Evolutionary conservation across 2,888 invertebrate genomes (phyloP), one percentile per base, ranked within the genome.

Genomic region (Argyra leucocephala): DNA sequence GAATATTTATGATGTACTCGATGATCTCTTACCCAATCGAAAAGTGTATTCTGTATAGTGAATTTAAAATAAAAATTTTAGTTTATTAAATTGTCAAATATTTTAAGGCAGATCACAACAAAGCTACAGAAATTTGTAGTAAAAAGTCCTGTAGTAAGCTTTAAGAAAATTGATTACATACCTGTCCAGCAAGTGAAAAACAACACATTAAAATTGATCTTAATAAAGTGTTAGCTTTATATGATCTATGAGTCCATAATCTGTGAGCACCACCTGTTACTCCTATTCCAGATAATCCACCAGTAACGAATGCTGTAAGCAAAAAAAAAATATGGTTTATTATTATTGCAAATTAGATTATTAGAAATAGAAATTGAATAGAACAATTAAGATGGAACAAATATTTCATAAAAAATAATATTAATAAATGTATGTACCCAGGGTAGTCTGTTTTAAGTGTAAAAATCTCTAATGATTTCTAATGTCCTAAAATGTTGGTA

Each of bases 21-120:
- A 77, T 90, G 90, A 78, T 90, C 90, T 61, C 89, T 82, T 5
- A 87, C 86, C 94, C 94, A 95, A 76, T 93, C 93, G 74, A 88
- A 91, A 65, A 95, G 85, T 72, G 90, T 89, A 78, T 94, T 93
- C 86, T 93, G 69, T 21, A 85, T 76, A 91, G n/a, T n/a, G 4
- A 26, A 61, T 10, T 1, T 60, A 24, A 60, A 60, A 60, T 23
- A 61, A 18, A 18, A n/a, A 57, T 21, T 57, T 57, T 21, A 3
- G 6, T 57, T 58, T 22, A 22, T 58, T 58, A 15, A 22, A 57
- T 57, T 12, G 9, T 57, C 5, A 18, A 57, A 57, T 48, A 48
- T n/a, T n/a, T n/a, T n/a, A 36, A 36, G 36, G 36, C 10, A n/a
- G n/a, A n/a, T n/a, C n/a, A n/a, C n/a, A n/a, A n/a, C n/a, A n/a